A percentile compares a stretch with the other conserved stretches of the same genome.
phyloP scores from a whole-genome alignment of 2,113 vertebrate genomes.

The Suncus etruscus region DNA sequence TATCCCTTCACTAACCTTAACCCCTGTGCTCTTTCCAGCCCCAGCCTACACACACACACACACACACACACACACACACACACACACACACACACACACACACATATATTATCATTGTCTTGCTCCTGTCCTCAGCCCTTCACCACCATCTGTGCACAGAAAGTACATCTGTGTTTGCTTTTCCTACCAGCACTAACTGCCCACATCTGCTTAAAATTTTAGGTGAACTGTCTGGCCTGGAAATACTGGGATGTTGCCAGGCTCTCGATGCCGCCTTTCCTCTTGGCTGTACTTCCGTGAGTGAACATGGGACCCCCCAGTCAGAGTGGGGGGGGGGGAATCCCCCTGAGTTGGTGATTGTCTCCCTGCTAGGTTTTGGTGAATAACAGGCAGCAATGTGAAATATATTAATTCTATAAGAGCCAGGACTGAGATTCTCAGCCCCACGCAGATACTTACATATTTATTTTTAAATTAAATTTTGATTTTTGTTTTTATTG shows the following conservation, averaged over 20 bases:
- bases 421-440: conserved; percentile 24
- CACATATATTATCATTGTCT: not conserved
- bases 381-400: not conserved
- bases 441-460: not conserved
- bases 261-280: conserved; percentile 84
- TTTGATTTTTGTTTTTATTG: no score
- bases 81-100: no score
- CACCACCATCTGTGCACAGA: not conserved
- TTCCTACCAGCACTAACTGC: not conserved
- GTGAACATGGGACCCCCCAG: conserved; percentile 64
- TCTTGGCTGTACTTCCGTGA: conserved; percentile 89
- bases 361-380: not conserved
- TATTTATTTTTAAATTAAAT: no score
- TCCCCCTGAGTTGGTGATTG: not conserved
- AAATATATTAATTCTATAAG: not conserved
- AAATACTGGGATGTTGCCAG: conserved; percentile 88
- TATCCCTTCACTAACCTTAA: no score
- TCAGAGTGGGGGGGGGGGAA: no score
- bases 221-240: conserved; percentile 91
- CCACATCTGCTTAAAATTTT: conserved; percentile 63
- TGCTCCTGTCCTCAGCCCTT: not conserved
- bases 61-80: no score
- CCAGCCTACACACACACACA: no score
- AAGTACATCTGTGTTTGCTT: not conserved
- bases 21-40: no score